Evolutionary conservation across 2,888 invertebrate genomes (phyloP).

Genomic region (Ichneumon xanthorius): DNA sequence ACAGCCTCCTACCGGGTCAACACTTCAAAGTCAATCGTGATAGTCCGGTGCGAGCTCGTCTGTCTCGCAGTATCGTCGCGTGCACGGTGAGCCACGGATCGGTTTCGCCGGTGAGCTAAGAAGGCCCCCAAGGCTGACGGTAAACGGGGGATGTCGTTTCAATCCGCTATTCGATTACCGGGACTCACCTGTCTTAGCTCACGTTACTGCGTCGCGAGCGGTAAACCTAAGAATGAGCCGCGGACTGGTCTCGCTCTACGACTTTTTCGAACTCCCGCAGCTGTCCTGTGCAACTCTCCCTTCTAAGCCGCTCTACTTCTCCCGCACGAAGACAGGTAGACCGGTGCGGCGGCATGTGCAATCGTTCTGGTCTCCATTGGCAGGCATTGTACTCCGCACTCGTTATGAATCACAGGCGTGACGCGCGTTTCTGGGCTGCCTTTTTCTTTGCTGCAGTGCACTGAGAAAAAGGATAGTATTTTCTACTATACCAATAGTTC

Average conservation of each 20-base stretch:
- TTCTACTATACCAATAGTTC: too few relatives aligned
- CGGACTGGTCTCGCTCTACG: not conserved
- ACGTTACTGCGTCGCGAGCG: slow-evolving; percentile 48
- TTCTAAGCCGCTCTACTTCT: not conserved
- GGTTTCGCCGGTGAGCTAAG: slow-evolving; percentile 59
- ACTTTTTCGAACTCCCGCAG: not conserved
- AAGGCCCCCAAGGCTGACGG: slow-evolving; percentile 45
- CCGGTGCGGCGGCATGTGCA: not conserved
- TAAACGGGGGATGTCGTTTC: slow-evolving; percentile 80
- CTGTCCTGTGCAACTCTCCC: not conserved
- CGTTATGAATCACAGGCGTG: not conserved
- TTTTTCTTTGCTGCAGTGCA: not conserved
- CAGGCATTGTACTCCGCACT: not conserved
- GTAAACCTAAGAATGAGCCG: slow-evolving; percentile 44
- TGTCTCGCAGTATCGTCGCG: slow-evolving; percentile 28
- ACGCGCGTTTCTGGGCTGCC: not conserved
- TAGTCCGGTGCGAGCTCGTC: slow-evolving; percentile 25
- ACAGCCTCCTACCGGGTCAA: slow-evolving; percentile 53
- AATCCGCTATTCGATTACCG: slow-evolving; percentile 80
- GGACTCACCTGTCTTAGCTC: slow-evolving; percentile 48
- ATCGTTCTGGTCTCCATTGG: not conserved
- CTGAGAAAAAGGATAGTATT: too few relatives aligned
- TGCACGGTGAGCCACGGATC: slow-evolving; percentile 54
- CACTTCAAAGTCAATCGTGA: slow-evolving; percentile 58
- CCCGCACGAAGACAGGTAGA: not conserved